Conservation (phyloP, 2,888 invertebrate genomes). For the Tinea trinotella region DNA sequence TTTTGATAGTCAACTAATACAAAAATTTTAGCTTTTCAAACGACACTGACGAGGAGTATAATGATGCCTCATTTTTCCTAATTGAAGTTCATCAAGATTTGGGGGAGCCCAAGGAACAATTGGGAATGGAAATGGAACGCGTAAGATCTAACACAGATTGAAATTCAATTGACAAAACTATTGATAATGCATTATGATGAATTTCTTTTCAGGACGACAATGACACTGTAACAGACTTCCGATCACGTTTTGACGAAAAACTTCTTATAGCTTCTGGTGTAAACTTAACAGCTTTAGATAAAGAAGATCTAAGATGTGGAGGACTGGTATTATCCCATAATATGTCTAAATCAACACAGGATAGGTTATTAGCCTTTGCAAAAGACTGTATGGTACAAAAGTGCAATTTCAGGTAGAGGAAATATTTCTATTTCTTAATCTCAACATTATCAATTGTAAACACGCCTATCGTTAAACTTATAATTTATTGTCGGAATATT, state of each 20-base stretch:
- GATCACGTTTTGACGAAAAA: slow-evolving; percentile 78
- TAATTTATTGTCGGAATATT: slow-evolving; percentile 42
- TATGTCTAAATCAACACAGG: slow-evolving; percentile 71
- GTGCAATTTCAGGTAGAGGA: slow-evolving; percentile 76
- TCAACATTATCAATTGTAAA: background rate
- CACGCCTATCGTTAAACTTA: slow-evolving; percentile 6
- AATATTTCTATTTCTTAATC: background rate
- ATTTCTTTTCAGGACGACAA: slow-evolving; percentile 72
- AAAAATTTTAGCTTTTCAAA: slow-evolving; percentile 40
- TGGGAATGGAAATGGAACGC: slow-evolving; percentile 82
- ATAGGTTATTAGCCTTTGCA: slow-evolving; percentile 72
- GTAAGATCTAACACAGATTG: slow-evolving; percentile 38
- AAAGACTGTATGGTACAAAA: slow-evolving; percentile 84
- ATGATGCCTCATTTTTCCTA: slow-evolving; percentile 72
- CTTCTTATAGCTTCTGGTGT: slow-evolving; percentile 77
- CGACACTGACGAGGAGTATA: slow-evolving; percentile 54
- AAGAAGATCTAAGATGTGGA: slow-evolving; percentile 82
- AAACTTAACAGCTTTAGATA: slow-evolving; percentile 81
- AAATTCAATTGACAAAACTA: no score
- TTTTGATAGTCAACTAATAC: no score
- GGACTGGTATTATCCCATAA: slow-evolving; percentile 79
- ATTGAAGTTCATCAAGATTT: slow-evolving; percentile 82
- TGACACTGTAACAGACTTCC: slow-evolving; percentile 81
- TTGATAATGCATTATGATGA: background rate
- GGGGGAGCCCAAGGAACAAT: slow-evolving; percentile 81